These are phyloP conservation scores for Phyto melanocephala DNA, from an alignment of 2,888 invertebrate species.

Conservation along the genomic window DNA sequence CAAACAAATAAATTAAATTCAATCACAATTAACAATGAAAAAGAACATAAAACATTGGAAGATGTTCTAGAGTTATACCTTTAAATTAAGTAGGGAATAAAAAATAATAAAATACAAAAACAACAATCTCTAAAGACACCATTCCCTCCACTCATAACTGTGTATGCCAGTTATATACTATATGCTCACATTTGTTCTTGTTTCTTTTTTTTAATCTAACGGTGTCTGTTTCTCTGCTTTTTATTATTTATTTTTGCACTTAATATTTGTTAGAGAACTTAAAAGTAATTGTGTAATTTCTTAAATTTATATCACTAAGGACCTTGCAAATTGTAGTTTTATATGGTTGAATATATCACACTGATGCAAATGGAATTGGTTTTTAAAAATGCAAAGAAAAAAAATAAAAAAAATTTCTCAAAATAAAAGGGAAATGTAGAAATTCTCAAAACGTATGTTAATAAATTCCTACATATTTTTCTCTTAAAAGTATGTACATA, in stretches of 20 bases:
- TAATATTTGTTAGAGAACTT: constrained; percentile 40
- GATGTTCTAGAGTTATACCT: constrained; percentile 20
- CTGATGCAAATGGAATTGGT: constrained; percentile 17
- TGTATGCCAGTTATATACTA: background rate
- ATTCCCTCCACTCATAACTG: background rate
- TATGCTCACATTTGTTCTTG: background rate
- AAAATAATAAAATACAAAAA: background rate
- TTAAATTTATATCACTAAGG: background rate
- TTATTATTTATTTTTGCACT: background rate
- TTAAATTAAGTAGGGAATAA: background rate
- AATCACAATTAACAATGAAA: too few species aligned
- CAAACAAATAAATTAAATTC: constrained; percentile 44
- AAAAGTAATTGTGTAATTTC: constrained; percentile 4
- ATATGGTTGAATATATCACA: background rate
- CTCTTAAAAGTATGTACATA: too few species aligned
- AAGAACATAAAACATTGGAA: background rate
- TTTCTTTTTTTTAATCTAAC: background rate
- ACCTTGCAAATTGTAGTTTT: background rate
- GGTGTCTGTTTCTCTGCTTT: background rate
- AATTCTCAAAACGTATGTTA: too few species aligned
- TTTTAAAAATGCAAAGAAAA: background rate
- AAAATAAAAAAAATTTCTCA: background rate
- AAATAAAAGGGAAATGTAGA: background rate
- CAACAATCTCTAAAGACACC: background rate
- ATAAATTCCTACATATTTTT: too few species aligned